Conservation (phyloP, 2,113 vertebrate species). For the Polyodon spathula region DNA sequence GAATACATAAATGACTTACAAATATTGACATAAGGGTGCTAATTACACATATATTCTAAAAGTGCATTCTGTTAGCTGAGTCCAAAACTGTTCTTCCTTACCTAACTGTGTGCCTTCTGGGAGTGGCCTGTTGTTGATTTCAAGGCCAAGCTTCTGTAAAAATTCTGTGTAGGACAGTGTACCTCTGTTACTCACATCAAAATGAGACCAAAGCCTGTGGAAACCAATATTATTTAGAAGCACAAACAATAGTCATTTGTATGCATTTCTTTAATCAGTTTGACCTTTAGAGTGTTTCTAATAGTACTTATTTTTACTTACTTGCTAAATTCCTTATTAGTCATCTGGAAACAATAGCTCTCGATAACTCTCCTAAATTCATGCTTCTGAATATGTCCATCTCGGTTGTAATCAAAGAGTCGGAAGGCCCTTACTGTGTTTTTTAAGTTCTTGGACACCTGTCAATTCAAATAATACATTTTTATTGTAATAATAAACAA, state of each 20-base stretch:
- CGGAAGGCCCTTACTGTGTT: slow-evolving; percentile 40
- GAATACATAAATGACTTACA: too few relatives aligned
- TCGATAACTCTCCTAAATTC: slow-evolving; percentile 39
- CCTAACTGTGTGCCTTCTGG: slow-evolving; percentile 22
- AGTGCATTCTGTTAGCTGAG: background rate
- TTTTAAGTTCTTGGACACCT: slow-evolving; percentile 52
- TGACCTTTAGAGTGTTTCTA: background rate
- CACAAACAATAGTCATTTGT: too few relatives aligned
- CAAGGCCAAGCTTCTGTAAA: slow-evolving; percentile 42
- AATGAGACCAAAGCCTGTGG: slow-evolving; percentile 44
- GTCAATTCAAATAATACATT: slow-evolving; percentile 10
- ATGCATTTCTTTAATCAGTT: too few relatives aligned
- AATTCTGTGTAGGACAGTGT: slow-evolving; percentile 44
- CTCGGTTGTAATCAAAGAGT: slow-evolving; percentile 39
- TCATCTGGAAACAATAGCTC: slow-evolving; percentile 42
- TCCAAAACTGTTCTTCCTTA: slow-evolving; percentile 13
- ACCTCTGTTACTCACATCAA: slow-evolving; percentile 29
- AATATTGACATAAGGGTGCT: background rate
- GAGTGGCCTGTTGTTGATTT: slow-evolving; percentile 25
- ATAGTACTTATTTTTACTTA: slow-evolving; percentile 25
- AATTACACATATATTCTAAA: background rate
- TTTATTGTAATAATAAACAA: background rate
- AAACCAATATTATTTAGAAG: background rate
- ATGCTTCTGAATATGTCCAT: slow-evolving; percentile 28
- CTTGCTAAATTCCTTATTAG: slow-evolving; percentile 42